A percentile compares a stretch with the other conserved stretches of the same genome.
These are phyloP conservation scores for Bovichtus diacanthus DNA, from an alignment of 2,797 vertebrate species.

Conservation along the genomic window DNA sequence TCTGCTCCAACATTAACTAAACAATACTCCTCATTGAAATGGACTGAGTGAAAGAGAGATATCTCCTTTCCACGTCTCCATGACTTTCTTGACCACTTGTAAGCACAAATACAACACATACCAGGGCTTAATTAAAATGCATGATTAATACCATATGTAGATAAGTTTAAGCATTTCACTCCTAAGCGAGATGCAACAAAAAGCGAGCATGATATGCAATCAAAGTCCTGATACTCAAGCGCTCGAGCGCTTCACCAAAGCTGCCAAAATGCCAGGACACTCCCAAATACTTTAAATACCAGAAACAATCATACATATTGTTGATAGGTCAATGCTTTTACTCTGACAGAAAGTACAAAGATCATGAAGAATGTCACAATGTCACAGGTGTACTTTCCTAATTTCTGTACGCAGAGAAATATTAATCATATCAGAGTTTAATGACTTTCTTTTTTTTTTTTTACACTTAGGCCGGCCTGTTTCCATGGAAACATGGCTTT, in stretches of 20 bases:
- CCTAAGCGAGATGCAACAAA: background rate
- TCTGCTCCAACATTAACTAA: conserved; percentile 26
- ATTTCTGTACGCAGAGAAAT: conserved; percentile 53
- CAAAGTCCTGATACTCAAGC: background rate
- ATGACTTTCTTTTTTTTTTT: conserved; percentile 67
- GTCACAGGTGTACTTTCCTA: conserved; percentile 31
- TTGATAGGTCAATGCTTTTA: background rate
- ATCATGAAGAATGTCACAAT: background rate
- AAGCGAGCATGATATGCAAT: background rate
- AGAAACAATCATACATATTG: conserved; percentile 3
- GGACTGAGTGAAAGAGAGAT: background rate
- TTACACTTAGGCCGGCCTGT: conserved; percentile 71
- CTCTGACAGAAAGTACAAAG: background rate
- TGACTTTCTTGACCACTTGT: background rate
- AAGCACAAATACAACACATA: background rate
- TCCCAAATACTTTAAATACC: conserved; percentile 34
- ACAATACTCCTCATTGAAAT: background rate
- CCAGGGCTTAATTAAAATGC: background rate
- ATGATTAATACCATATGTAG: background rate
- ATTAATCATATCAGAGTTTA: conserved; percentile 68
- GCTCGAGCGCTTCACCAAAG: background rate
- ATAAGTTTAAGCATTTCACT: background rate
- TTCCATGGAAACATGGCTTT: conserved; percentile 80
- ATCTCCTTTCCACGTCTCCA: background rate
- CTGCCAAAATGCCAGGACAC: conserved; percentile 18